These are phyloP conservation scores for Acleris literana DNA, from an alignment of 2,888 invertebrate species.

Conservation along the genomic window DNA sequence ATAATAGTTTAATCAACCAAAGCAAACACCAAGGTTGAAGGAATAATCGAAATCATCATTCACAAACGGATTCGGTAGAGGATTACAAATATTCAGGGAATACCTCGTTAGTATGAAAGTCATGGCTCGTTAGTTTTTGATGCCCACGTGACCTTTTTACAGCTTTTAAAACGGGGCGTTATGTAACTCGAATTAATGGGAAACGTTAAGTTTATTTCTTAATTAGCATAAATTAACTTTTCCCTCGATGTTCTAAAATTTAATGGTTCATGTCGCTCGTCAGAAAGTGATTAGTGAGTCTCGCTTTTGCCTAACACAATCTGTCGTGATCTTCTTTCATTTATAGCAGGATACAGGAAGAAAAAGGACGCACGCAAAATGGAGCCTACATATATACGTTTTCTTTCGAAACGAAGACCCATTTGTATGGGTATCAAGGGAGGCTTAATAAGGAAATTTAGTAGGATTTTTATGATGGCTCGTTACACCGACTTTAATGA, in stretches of 20 bases:
- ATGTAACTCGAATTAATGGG: constrained; percentile 3
- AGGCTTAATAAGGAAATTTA: constrained; percentile 54
- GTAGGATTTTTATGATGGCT: constrained; percentile 53
- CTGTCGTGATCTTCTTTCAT: too few species aligned
- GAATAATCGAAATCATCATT: constrained; percentile 53
- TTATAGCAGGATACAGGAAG: too few species aligned
- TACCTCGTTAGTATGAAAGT: constrained; percentile 9
- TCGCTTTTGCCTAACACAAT: background rate
- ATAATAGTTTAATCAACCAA: constrained; percentile 40
- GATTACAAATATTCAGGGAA: constrained; percentile 6
- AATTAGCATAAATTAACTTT: constrained; percentile 19
- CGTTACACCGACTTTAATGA: constrained; percentile 56
- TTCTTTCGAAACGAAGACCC: constrained; percentile 38
- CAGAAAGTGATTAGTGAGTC: constrained; percentile 67
- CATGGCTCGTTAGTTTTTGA: constrained; percentile 10
- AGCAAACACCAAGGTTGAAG: constrained; percentile 47
- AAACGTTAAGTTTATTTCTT: constrained; percentile 15
- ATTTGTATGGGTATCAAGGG: constrained; percentile 54
- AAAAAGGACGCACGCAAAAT: too few species aligned
- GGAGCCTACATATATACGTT: background rate
- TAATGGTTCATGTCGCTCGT: constrained; percentile 53
- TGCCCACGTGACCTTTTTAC: constrained; percentile 20
- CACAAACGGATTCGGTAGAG: constrained; percentile 27
- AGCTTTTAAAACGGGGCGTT: constrained; percentile 12
- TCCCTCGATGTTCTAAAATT: constrained; percentile 46